Evolutionary conservation across 2,888 invertebrate species (phyloP), one percentile per base, ranked within the genome.

Genomic region (Apotomis capreana): DNA sequence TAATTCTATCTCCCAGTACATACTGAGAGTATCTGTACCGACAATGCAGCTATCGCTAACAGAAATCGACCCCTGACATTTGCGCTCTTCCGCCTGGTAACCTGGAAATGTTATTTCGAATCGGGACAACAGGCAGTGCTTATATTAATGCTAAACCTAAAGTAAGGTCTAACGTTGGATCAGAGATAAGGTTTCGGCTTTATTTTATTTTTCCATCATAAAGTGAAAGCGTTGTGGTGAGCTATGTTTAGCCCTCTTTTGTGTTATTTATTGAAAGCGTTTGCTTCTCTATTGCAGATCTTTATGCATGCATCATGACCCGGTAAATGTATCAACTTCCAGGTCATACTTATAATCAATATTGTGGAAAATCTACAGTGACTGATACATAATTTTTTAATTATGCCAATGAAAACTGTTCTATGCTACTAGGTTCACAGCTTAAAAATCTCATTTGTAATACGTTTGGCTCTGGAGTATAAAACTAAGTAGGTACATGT

Each of bases 61-160:
- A 77, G 76, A 77, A 75, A 81, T 81, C 83, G 86, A 88, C 88
- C 89, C 82, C 74, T 89, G 87, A 83, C 89, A 89, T 90, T 90
- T 87, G 80, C 79, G 78, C 78, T 78, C 78, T 80, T 83, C 61
- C 54, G 36, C 8, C 81, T 81, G 82, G 79, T 80, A 83, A 86
- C 84, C 85, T 84, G 82, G 81, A 83, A 86, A 84, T 82, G 83
- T 82, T 84, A 81, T 81, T 84, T 82, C 78, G 75, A 86, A 84
- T 79, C 84, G 77, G 84, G 80, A 79, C 84, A 81, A 80, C 79
- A 49, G 49, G 49, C 75, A 76, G 65, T 55, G 37, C 69, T 69
- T 40, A 46, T 40, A 65, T 15, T 52, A 58, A 44, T 44, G 70
- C 36, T 44, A 46, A 70, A 65, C 57, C 58, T 57, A 36, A 5